These are phyloP conservation scores for Andrena praecox DNA, from an alignment of 2,888 invertebrate species.

Conservation along the genomic window DNA sequence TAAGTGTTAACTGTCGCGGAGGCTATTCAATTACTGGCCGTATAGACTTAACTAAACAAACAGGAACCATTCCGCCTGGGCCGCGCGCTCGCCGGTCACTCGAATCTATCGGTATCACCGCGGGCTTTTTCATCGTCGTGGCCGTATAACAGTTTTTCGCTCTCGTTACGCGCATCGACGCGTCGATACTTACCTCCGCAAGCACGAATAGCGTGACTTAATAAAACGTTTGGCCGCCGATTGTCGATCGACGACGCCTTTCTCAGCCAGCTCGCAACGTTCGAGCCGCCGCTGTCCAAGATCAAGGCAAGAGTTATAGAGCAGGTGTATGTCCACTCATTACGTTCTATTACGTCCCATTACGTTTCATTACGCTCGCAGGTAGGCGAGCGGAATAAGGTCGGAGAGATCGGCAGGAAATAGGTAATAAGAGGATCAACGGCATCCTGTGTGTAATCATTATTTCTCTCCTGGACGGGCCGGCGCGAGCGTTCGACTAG, in stretches of 20 bases:
- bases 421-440: slow-evolving; percentile 65
- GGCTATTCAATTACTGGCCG: not conserved
- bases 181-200: slow-evolving; percentile 9
- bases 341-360: slow-evolving; percentile 71
- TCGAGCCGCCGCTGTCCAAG: slow-evolving; percentile 36
- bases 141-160: not conserved
- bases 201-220: slow-evolving; percentile 34
- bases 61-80: not conserved
- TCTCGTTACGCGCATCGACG: not conserved
- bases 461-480: slow-evolving; percentile 41
- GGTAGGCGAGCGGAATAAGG: slow-evolving; percentile 58
- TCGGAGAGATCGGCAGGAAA: slow-evolving; percentile 67
- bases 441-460: slow-evolving; percentile 61
- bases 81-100: too few relatives aligned
- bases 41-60: slow-evolving; percentile 23
- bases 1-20: slow-evolving; percentile 38
- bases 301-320: slow-evolving; percentile 62
- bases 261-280: slow-evolving; percentile 33
- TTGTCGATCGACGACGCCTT: slow-evolving; percentile 27
- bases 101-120: not conserved
- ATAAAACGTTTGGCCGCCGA: slow-evolving; percentile 35
- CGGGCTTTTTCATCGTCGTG: not conserved
- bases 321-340: slow-evolving; percentile 63
- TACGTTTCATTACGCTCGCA: slow-evolving; percentile 66
- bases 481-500: slow-evolving; percentile 42